A percentile compares a stretch with the other conserved stretches of the same genome.
Evolutionary conservation across 2,888 invertebrate species (phyloP).

Genomic region (Amblyteles armatorius): DNA sequence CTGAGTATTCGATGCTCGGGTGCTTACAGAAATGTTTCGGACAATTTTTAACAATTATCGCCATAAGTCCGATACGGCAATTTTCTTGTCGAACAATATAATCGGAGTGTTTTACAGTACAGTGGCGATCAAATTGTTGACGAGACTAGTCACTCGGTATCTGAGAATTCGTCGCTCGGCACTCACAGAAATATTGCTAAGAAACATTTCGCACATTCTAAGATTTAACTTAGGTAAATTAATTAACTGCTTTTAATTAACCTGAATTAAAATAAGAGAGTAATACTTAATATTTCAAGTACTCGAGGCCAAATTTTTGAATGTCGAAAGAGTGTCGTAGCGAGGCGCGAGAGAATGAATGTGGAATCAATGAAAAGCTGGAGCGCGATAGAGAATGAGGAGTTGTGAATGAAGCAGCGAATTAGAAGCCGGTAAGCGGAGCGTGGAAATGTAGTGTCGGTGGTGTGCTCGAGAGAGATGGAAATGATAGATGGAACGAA

Average conservation of each 20-base stretch:
- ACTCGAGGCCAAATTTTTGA: not conserved
- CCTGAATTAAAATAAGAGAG: too few species aligned
- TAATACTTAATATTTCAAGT: too few species aligned
- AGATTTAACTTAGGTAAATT: too few species aligned
- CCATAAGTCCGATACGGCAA: not conserved
- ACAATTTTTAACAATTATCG: not conserved
- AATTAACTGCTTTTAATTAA: too few species aligned
- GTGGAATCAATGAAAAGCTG: slow-evolving; percentile 46
- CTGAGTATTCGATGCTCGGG: not conserved
- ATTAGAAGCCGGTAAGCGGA: slow-evolving; percentile 51
- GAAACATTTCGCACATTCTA: not conserved
- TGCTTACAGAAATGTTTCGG: not conserved
- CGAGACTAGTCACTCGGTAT: not conserved
- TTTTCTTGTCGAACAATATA: not conserved
- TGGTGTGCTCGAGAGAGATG: slow-evolving; percentile 15
- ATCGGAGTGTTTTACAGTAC: not conserved
- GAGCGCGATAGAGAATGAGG: slow-evolving; percentile 15
- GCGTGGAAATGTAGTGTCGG: slow-evolving; percentile 36
- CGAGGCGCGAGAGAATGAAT: slow-evolving; percentile 19
- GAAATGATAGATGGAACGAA: slow-evolving; percentile 69
- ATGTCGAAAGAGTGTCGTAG: not conserved
- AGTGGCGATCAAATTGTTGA: not conserved
- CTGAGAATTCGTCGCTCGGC: not conserved
- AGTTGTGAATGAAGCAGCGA: slow-evolving; percentile 54
- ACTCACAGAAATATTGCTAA: not conserved